Conservation (phyloP, 2,797 vertebrate species). For the Cyclura pinguis region DNA sequence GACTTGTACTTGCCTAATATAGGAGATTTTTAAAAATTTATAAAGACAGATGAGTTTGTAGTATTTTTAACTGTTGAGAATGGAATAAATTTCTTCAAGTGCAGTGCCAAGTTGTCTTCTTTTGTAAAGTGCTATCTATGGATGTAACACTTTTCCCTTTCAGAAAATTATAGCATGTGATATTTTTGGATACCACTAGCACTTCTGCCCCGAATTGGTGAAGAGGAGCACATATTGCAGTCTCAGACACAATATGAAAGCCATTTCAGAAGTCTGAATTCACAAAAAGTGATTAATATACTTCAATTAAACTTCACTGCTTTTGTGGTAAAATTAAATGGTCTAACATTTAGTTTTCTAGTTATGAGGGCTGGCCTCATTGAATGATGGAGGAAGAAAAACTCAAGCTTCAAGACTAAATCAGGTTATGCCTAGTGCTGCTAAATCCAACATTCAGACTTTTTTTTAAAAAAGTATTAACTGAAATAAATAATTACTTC, state of each 20-base stretch:
- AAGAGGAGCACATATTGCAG: background rate
- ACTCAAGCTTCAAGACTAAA: too few species aligned
- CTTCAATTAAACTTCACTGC: background rate
- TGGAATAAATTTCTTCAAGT: slow-evolving; percentile 12
- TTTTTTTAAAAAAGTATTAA: too few species aligned
- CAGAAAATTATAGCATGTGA: background rate
- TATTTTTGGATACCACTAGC: background rate
- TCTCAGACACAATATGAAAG: background rate
- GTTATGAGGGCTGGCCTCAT: too few species aligned
- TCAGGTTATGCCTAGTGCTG: too few species aligned
- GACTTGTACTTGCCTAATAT: background rate
- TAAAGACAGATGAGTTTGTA: background rate
- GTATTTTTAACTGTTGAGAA: background rate
- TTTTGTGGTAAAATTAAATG: background rate
- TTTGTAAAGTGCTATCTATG: background rate
- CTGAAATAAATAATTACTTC: too few species aligned
- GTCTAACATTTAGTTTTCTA: too few species aligned
- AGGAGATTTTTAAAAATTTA: background rate
- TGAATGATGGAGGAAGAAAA: too few species aligned
- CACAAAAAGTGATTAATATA: background rate
- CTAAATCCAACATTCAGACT: too few species aligned
- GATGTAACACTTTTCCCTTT: background rate
- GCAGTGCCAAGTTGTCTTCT: background rate
- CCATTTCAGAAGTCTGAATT: background rate
- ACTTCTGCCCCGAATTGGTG: too few species aligned